Evolutionary conservation across 2,113 vertebrate genomes (phyloP).

Genomic region (Cardinalis cardinalis): DNA sequence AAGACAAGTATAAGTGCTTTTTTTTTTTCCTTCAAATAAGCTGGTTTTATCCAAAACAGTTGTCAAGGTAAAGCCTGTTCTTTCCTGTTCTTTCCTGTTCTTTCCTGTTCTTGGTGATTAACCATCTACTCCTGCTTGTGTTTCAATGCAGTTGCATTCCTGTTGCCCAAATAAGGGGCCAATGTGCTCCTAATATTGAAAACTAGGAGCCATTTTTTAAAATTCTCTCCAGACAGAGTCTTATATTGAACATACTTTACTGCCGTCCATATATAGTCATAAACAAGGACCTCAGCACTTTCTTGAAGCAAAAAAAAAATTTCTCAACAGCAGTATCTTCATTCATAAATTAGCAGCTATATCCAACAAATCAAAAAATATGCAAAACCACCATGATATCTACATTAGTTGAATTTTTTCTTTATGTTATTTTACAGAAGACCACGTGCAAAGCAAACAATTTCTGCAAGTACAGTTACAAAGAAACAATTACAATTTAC

Average conservation of each 20-base stretch:
- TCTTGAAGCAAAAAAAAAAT: slow-evolving; percentile 18
- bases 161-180: slow-evolving; percentile 19
- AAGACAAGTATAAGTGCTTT: slow-evolving; percentile 63
- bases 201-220: neutral
- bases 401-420: slow-evolving; percentile 42
- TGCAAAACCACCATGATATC: neutral
- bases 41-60: slow-evolving; percentile 50
- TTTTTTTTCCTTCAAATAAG: neutral
- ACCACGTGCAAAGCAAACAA: slow-evolving; percentile 65
- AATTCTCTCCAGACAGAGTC: slow-evolving; percentile 5
- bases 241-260: neutral
- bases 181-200: neutral
- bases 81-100: slow-evolving; percentile 48
- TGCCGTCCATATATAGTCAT: neutral
- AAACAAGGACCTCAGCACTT: neutral
- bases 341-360: slow-evolving; percentile 34
- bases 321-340: slow-evolving; percentile 16
- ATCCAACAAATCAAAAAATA: neutral
- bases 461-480: slow-evolving; percentile 79
- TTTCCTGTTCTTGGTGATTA: slow-evolving; percentile 25
- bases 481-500: slow-evolving; percentile 81
- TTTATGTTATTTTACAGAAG: slow-evolving; percentile 55
- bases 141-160: neutral
- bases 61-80: slow-evolving; percentile 48
- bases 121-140: slow-evolving; percentile 6